Conservation (phyloP, 2,113 vertebrate genomes). For the Centropus bengalensis region DNA sequence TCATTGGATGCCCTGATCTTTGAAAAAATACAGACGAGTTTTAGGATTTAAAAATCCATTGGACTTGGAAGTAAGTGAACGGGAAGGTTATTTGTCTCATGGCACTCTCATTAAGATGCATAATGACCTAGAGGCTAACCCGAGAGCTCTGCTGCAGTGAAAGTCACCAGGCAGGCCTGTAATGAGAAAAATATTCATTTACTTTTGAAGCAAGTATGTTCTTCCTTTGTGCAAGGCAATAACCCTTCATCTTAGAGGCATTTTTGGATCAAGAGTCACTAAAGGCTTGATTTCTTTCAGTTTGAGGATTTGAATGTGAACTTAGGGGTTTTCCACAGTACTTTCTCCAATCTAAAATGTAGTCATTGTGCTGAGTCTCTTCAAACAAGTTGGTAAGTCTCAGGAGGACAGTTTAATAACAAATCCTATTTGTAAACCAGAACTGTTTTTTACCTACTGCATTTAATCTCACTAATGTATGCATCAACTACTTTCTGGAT, state of each 20-base stretch:
- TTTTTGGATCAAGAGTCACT: not conserved
- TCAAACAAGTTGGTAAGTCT: slow-evolving; percentile 61
- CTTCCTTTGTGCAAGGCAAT: not conserved
- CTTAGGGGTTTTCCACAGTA: slow-evolving; percentile 22
- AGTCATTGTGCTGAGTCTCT: slow-evolving; percentile 54
- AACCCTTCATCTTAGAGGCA: not conserved
- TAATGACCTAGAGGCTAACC: not conserved
- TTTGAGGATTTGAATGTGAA: slow-evolving; percentile 49
- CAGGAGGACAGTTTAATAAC: slow-evolving; percentile 53
- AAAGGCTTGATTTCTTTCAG: slow-evolving; percentile 9
- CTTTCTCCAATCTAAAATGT: slow-evolving; percentile 38
- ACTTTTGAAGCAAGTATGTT: not conserved
- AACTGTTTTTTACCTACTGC: slow-evolving; percentile 51
- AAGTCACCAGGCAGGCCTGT: not conserved
- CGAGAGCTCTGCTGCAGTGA: not conserved
- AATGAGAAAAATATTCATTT: not conserved
- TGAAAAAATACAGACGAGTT: not conserved
- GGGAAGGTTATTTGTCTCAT: not conserved
- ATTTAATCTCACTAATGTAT: slow-evolving; percentile 63
- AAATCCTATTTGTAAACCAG: slow-evolving; percentile 58
- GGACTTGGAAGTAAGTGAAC: not conserved
- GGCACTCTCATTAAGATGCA: not conserved
- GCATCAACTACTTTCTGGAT: slow-evolving; percentile 1
- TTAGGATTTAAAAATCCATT: not conserved
- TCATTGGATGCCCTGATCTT: not conserved